phyloP scores from a whole-genome alignment of 2,888 invertebrate genomes.

The Salpingus planirostris region DNA sequence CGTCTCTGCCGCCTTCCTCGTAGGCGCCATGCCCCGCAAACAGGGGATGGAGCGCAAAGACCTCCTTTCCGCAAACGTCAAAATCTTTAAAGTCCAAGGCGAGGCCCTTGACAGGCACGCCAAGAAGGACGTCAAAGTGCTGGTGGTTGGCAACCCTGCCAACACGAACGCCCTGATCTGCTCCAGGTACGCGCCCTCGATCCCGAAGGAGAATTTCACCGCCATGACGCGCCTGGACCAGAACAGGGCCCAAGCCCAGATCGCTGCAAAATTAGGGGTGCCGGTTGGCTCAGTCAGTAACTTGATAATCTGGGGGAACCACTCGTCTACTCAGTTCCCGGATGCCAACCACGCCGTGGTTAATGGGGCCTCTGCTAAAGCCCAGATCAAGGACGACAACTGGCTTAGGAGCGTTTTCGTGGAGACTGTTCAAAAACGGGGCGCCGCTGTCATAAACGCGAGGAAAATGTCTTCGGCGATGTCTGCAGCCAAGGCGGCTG shows the following conservation, averaged over 20 bases:
- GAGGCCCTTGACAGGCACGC: constrained; percentile 72
- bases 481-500: constrained; percentile 98
- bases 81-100: constrained; percentile 96
- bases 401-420: constrained; percentile 80
- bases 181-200: constrained; percentile 90
- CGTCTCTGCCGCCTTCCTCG: constrained; percentile 91
- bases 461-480: constrained; percentile 98
- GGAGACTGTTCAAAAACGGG: constrained; percentile 90
- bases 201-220: constrained; percentile 92
- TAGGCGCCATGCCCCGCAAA: constrained; percentile 96
- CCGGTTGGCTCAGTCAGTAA: constrained; percentile 68
- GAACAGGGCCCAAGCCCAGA: constrained; percentile 89
- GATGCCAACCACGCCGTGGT: constrained; percentile 67
- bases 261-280: constrained; percentile 62
- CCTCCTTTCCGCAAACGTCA: constrained; percentile 91
- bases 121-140: constrained; percentile 59
- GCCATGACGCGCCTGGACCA: constrained; percentile 98
- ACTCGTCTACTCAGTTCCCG: constrained; percentile 97
- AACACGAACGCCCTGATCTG: constrained; percentile 97
- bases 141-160: constrained; percentile 98
- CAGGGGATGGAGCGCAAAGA: constrained; percentile 99
- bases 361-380: constrained; percentile 48
- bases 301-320: constrained; percentile 98
- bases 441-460: constrained; percentile 94
- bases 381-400: constrained; percentile 66